Evolutionary conservation across 2,113 vertebrate species (phyloP).

Genomic region (Myiopsitta monachus): DNA sequence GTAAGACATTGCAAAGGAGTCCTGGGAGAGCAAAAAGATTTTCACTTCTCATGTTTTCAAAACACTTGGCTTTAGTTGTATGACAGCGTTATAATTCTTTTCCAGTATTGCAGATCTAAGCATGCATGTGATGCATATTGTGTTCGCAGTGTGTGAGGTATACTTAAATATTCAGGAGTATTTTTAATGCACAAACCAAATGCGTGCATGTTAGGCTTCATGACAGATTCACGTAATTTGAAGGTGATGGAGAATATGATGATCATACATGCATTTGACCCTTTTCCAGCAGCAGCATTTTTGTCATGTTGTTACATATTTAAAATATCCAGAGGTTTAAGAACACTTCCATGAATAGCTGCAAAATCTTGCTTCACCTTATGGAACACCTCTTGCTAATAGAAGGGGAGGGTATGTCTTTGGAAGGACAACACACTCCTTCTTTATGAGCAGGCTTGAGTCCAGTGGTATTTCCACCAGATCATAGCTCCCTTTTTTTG

Average conservation of each 20-base stretch:
- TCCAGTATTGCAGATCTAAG: constrained; percentile 8
- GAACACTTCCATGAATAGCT: not conserved
- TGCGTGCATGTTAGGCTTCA: not conserved
- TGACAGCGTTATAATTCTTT: constrained; percentile 57
- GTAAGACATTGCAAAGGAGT: constrained; percentile 3
- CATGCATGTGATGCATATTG: not conserved
- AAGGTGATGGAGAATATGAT: not conserved
- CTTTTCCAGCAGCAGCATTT: not conserved
- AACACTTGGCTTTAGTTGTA: constrained; percentile 49
- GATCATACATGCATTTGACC: not conserved
- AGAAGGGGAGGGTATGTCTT: not conserved
- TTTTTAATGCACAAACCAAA: not conserved
- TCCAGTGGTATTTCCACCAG: not conserved
- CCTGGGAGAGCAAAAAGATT: constrained; percentile 47
- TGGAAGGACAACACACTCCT: not conserved
- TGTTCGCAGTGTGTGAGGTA: not conserved
- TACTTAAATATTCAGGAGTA: not conserved
- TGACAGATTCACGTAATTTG: not conserved
- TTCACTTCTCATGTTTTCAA: constrained; percentile 61
- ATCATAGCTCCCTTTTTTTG: not conserved
- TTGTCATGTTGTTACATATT: not conserved
- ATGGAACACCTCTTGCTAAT: not conserved
- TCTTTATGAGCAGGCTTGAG: not conserved
- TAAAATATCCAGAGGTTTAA: not conserved
- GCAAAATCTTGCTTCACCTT: not conserved